phyloP scores from a whole-genome alignment of 2,113 vertebrate genomes.

The Diphyllodes magnificus region DNA sequence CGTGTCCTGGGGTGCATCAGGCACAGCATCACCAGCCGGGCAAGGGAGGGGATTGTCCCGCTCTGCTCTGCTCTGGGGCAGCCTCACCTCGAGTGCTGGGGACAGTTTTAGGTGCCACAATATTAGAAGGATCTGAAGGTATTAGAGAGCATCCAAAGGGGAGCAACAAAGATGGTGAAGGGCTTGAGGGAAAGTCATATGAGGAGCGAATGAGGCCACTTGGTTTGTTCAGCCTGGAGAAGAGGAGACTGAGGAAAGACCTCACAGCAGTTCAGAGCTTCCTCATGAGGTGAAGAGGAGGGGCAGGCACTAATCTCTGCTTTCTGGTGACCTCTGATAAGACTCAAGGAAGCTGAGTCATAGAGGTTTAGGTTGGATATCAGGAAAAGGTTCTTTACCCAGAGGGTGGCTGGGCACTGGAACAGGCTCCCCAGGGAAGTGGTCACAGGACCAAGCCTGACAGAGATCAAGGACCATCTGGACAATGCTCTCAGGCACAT shows the following conservation, averaged over 20 bases:
- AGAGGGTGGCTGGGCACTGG: background rate
- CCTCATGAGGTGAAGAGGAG: background rate
- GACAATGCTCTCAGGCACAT: background rate
- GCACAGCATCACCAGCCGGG: rapidly evolving
- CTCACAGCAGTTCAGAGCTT: background rate
- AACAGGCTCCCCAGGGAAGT: background rate
- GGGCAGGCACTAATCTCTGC: background rate
- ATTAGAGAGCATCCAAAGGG: background rate
- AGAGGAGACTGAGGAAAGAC: background rate
- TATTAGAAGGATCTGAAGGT: background rate
- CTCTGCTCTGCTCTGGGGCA: rapidly evolving
- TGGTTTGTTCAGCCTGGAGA: background rate
- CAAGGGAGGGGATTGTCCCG: rapidly evolving
- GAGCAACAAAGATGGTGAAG: too few species aligned
- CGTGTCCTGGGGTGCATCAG: rapidly evolving
- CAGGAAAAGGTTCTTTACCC: background rate
- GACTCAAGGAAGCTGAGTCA: background rate
- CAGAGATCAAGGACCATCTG: background rate
- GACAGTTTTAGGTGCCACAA: background rate
- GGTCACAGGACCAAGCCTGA: background rate
- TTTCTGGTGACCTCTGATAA: background rate
- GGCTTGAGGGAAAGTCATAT: background rate
- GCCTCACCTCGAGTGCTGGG: background rate
- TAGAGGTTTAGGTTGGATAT: background rate
- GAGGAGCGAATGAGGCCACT: background rate